These are phyloP conservation scores for Rhinogobius similis DNA, from an alignment of 2,113 vertebrate genomes.

Conservation along the genomic window DNA sequence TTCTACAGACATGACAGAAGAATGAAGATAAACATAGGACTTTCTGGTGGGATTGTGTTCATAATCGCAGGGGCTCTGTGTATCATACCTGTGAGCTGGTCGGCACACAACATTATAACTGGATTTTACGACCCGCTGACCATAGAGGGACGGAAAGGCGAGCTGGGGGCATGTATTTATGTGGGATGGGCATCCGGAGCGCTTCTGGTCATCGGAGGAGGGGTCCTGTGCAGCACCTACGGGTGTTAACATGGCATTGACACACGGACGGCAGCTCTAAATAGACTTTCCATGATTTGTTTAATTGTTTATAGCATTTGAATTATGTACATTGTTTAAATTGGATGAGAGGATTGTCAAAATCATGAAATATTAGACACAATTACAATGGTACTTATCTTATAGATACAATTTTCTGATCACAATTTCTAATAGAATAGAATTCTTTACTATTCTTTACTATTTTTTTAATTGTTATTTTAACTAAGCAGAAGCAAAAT, in stretches of 20 bases:
- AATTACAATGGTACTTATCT: not conserved
- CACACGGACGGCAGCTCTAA: not conserved
- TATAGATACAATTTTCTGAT: too few relatives aligned
- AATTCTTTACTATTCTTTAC: not conserved
- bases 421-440: too few relatives aligned
- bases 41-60: slow-evolving; percentile 72
- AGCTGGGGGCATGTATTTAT: slow-evolving; percentile 89
- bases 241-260: slow-evolving; percentile 48
- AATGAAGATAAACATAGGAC: slow-evolving; percentile 69
- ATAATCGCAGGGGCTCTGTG: slow-evolving; percentile 76
- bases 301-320: not conserved
- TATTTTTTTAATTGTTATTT: too few relatives aligned
- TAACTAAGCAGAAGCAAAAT: too few relatives aligned
- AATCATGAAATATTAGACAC: not conserved
- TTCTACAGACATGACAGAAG: slow-evolving; percentile 62
- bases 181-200: slow-evolving; percentile 85
- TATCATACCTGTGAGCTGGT: slow-evolving; percentile 86
- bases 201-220: slow-evolving; percentile 85
- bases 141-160: slow-evolving; percentile 75
- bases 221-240: slow-evolving; percentile 78
- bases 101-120: slow-evolving; percentile 82
- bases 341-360: not conserved
- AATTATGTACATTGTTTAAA: not conserved
- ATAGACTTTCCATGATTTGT: not conserved
- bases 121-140: slow-evolving; percentile 86